phyloP scores from a whole-genome alignment of 1,140 invertebrate species.

The Adoxophyes honmai region DNA sequence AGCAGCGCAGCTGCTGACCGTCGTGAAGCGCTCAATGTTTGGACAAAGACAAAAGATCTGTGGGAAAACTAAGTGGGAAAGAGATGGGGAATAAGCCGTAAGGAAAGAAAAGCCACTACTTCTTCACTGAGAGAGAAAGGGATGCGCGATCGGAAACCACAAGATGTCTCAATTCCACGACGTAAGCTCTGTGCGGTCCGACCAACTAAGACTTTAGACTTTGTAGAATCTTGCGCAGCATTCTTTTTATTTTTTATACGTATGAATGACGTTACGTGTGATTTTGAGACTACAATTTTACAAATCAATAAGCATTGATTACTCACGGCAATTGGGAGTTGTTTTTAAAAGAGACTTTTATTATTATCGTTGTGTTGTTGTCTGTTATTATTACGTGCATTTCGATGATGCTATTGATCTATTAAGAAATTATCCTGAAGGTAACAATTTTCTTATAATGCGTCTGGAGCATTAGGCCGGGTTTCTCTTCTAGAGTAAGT shows the following conservation, averaged over 20 bases:
- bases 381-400: neutral
- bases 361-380: no score
- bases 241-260: slow-evolving; percentile 52
- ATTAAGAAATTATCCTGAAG: neutral
- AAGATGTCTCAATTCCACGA: slow-evolving; percentile 76
- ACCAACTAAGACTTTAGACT: slow-evolving; percentile 51
- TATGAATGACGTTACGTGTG: neutral
- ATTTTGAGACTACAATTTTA: no score
- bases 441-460: neutral
- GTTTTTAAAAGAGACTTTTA: no score
- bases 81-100: slow-evolving; percentile 57
- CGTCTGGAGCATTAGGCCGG: neutral
- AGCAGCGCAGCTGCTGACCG: slow-evolving; percentile 68
- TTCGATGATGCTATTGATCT: no score
- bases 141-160: slow-evolving; percentile 72
- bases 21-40: slow-evolving; percentile 58
- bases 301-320: no score
- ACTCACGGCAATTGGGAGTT: no score
- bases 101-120: slow-evolving; percentile 57
- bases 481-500: slow-evolving; percentile 28
- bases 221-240: slow-evolving; percentile 48
- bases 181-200: slow-evolving; percentile 68
- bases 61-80: slow-evolving; percentile 54
- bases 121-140: slow-evolving; percentile 43
- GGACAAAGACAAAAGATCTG: slow-evolving; percentile 66